These are phyloP conservation scores for Theristicus caerulescens DNA, from an alignment of 2,113 vertebrate species.

Conservation along the genomic window DNA sequence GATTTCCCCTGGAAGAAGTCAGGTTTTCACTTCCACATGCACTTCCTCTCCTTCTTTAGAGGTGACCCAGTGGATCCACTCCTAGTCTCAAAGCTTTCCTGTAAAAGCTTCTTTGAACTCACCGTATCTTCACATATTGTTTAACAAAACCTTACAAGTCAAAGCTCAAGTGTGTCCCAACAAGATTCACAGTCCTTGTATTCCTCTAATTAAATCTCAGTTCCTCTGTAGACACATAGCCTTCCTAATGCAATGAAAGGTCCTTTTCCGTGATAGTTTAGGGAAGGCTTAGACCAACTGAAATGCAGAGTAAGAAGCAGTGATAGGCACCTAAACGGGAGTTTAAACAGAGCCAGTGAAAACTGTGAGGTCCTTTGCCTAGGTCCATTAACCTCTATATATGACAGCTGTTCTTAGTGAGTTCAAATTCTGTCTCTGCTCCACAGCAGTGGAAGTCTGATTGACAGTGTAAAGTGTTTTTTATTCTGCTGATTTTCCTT, in stretches of 20 bases:
- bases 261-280: not conserved
- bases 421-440: not conserved
- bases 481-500: not conserved
- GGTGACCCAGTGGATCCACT: not conserved
- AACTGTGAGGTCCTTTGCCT: not conserved
- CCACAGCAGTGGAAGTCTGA: not conserved
- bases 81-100: not conserved
- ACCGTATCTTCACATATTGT: not conserved
- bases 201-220: not conserved
- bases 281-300: not conserved
- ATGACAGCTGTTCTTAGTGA: rapidly evolving
- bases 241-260: not conserved
- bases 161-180: not conserved
- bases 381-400: not conserved
- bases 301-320: not conserved
- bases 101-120: not conserved
- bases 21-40: not conserved
- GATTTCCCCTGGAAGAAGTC: not conserved
- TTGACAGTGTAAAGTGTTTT: not conserved
- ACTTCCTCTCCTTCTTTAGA: not conserved
- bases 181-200: no score
- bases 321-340: not conserved
- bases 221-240: not conserved
- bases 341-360: not conserved
- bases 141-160: not conserved